Evolutionary conservation across 2,797 vertebrate species (phyloP).

Genomic region (Sardinella longiceps): DNA sequence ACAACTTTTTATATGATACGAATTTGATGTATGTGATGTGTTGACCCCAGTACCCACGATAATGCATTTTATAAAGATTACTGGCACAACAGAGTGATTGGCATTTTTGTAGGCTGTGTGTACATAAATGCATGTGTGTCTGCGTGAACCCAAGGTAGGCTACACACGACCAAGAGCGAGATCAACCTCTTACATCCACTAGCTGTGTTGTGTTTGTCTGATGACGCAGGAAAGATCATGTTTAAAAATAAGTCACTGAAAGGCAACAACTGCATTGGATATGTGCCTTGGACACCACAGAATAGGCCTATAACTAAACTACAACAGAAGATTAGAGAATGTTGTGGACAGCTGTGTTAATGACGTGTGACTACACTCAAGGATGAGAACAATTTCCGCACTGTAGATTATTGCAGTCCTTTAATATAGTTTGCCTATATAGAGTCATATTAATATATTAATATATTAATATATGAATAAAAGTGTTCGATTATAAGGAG

Average conservation of each 20-base stretch:
- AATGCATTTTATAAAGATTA: constrained; percentile 19
- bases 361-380: not conserved
- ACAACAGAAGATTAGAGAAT: not conserved
- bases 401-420: not conserved
- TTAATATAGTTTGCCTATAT: not conserved
- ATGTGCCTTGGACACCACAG: not conserved
- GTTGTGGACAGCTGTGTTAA: not conserved
- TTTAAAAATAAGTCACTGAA: not conserved
- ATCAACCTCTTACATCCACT: not conserved
- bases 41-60: constrained; percentile 36
- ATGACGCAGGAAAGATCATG: constrained; percentile 9
- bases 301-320: not conserved
- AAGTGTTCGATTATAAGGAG: too few species aligned
- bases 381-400: not conserved
- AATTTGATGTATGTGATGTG: not conserved
- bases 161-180: not conserved
- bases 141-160: not conserved
- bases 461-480: not conserved
- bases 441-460: not conserved
- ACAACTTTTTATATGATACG: constrained; percentile 82
- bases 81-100: not conserved
- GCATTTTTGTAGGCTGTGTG: not conserved
- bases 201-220: not conserved
- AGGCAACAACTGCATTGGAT: not conserved
- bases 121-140: not conserved